Base-by-base conservation (phyloP, 2,797 vertebrate species). In the Telmatherina bonti region DNA sequence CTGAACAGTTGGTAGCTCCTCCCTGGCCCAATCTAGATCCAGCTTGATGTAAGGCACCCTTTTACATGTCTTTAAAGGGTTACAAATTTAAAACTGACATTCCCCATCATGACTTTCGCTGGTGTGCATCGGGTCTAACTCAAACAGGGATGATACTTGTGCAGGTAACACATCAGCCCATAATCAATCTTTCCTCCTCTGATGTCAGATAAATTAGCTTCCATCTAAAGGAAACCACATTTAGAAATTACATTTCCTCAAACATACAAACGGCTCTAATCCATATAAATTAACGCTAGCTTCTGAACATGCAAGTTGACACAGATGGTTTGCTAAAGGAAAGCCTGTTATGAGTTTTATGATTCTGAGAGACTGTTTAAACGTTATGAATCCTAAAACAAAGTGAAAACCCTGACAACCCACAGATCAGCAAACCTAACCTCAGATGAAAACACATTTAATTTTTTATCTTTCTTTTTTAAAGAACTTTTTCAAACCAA, bases 191-290 rank as follows among this genome's bases (percentile, higher is more conserved):
- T 22, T 41, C 38, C 16, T 18, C 38, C 4, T 41, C 16, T 59
- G 2, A 49, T 55, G 43, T 6, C 75, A 38, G 35, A 62, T 36
- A 27, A 22, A 30, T n/a, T 8, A 8, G 27, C 57, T 57, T 73
- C 20, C n/a, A 64, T 74, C 30, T 5, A 66, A 20, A 31, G 11
- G 15, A 62, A 26, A 51, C 27, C 47, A 51, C 24, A n/a, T n/a
- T n/a, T n/a, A n/a, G n/a, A n/a, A n/a, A n/a, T n/a, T n/a, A n/a
- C n/a, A n/a, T n/a, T n/a, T n/a, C n/a, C n/a, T n/a, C n/a, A n/a
- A n/a, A n/a, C n/a, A n/a, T n/a, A n/a, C n/a, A 35, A 41, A 24
- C 26, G 76, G 31, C 57, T 67, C 22, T 55, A 70, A 79, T 76
- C 10, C 66, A 5, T 33, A 53, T 27, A 56, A 33, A 38, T n/a